Conservation (phyloP, 2,113 vertebrate species). For the Channa argus region DNA sequence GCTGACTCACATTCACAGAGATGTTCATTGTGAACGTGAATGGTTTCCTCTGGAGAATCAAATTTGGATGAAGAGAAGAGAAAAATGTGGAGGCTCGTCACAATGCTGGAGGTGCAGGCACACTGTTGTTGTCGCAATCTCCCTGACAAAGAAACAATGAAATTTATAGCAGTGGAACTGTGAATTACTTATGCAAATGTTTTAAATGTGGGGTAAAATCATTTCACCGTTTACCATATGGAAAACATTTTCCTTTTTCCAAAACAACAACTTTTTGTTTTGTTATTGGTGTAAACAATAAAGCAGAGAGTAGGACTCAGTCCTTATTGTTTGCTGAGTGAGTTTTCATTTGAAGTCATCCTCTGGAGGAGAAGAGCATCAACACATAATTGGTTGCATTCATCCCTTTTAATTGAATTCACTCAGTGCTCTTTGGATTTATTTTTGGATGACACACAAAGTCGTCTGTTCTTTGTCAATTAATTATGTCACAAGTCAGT, state of each 20-base stretch:
- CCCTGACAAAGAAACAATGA: not conserved
- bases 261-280: constrained; percentile 28
- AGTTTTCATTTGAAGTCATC: not conserved
- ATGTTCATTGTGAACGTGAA: not conserved
- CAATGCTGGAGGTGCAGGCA: not conserved
- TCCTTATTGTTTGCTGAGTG: too few species aligned
- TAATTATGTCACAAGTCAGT: constrained; percentile 49
- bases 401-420: constrained; percentile 22
- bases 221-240: constrained; percentile 13
- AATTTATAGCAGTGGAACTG: not conserved
- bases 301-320: not conserved
- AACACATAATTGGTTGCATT: constrained; percentile 11
- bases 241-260: not conserved
- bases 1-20: not conserved
- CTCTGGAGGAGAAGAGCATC: not conserved
- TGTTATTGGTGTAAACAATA: not conserved
- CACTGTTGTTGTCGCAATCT: not conserved
- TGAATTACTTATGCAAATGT: constrained; percentile 17
- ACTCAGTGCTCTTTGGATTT: constrained; percentile 21
- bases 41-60: not conserved
- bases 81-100: not conserved
- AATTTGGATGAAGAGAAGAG: not conserved
- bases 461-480: constrained; percentile 41
- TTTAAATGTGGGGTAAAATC: not conserved
- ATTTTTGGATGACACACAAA: constrained; percentile 55